A percentile compares a stretch with the other conserved stretches of the same genome.
Conservation (phyloP, 2,797 vertebrate species). For the Uromys caudimaculatus region DNA sequence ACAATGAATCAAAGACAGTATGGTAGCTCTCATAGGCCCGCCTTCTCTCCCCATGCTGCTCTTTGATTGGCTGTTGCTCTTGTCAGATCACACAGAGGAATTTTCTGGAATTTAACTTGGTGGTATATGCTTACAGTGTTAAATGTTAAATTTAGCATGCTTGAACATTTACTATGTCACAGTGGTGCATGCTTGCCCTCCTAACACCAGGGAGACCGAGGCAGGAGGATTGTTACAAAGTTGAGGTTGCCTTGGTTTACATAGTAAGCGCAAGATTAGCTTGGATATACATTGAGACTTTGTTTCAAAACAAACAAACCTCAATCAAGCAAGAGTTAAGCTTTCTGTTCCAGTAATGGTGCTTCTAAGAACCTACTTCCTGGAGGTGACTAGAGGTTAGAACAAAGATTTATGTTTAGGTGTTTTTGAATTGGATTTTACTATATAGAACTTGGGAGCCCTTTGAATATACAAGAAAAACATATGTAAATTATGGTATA, state of each 20-base stretch:
- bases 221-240: background rate
- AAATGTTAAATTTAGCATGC: slow-evolving; percentile 3
- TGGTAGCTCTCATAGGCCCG: rapidly evolving
- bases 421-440: slow-evolving; percentile 38
- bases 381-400: slow-evolving; percentile 32
- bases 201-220: background rate
- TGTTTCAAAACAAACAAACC: background rate
- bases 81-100: background rate
- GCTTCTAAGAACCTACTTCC: background rate
- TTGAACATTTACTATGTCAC: background rate
- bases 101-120: slow-evolving; percentile 24
- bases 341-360: background rate
- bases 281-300: background rate
- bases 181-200: background rate
- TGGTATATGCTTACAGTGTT: background rate
- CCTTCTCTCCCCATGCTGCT: rapidly evolving
- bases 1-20: background rate
- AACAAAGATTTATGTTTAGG: slow-evolving; percentile 9
- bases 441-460: slow-evolving; percentile 43
- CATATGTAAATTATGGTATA: background rate
- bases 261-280: background rate
- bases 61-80: background rate
- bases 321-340: background rate
- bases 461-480: slow-evolving; percentile 27
- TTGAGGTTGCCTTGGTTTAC: background rate